Conservation (phyloP, 2,797 vertebrate genomes). For the Silurus lanzhouensis region DNA sequence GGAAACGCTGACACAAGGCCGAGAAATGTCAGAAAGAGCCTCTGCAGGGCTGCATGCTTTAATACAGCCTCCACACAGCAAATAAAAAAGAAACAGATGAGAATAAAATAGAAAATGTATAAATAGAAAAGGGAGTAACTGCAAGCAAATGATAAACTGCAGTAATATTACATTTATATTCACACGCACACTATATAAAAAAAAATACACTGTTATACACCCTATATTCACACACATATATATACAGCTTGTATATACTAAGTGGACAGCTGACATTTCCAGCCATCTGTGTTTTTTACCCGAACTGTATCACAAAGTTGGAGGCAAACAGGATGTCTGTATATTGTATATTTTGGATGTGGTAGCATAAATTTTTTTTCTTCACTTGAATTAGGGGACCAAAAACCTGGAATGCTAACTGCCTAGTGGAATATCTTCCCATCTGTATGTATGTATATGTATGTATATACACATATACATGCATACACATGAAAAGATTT, state of each 20-base stretch:
- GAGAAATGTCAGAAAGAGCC: slow-evolving; percentile 4
- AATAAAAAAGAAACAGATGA: background rate
- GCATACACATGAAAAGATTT: too few species aligned
- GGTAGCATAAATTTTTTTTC: too few species aligned
- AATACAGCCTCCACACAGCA: slow-evolving; percentile 12
- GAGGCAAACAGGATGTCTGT: too few species aligned
- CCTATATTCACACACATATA: background rate
- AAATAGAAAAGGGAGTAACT: slow-evolving; percentile 2
- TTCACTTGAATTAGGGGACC: too few species aligned
- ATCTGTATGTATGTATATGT: too few species aligned
- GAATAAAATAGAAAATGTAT: slow-evolving; percentile 18
- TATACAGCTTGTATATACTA: background rate
- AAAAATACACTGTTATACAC: background rate
- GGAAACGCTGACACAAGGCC: slow-evolving; percentile 30
- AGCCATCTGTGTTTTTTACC: too few species aligned
- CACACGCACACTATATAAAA: background rate
- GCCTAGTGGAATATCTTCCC: too few species aligned
- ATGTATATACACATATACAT: too few species aligned
- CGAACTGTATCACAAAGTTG: too few species aligned
- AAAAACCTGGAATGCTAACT: too few species aligned
- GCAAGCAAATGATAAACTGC: background rate
- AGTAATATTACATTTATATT: slow-evolving; percentile 4
- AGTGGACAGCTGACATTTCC: too few species aligned
- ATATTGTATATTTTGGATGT: too few species aligned
- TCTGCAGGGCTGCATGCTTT: slow-evolving; percentile 1